Evolutionary conservation across 2,113 vertebrate species (phyloP).

Genomic region (Erythrocercus mccallii): DNA sequence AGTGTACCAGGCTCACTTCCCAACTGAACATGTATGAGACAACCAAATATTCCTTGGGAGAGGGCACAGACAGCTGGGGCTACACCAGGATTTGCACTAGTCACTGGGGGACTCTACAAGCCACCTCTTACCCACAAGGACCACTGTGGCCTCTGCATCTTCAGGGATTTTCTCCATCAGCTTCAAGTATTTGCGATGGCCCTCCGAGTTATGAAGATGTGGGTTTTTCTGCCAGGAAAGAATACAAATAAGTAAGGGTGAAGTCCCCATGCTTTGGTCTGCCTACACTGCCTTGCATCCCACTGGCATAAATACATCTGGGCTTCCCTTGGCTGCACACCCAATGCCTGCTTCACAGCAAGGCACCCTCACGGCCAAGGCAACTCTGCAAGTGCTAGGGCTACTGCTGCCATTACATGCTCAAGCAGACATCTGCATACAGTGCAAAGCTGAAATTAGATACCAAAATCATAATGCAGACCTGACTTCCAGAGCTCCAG

Average conservation of each 20-base stretch:
- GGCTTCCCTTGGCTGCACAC: background rate
- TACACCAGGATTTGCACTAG: background rate
- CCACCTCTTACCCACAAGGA: constrained; percentile 90
- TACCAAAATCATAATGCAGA: background rate
- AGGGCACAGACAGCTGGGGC: background rate
- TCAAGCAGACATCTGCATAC: background rate
- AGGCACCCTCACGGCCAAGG: background rate
- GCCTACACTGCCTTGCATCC: background rate
- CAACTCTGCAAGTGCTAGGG: background rate
- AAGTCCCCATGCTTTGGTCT: background rate
- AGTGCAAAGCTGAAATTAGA: background rate
- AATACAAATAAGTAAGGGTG: background rate
- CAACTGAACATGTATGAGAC: background rate
- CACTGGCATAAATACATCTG: background rate
- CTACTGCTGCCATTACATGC: background rate
- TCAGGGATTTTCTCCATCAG: constrained; percentile 97
- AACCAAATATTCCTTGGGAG: background rate
- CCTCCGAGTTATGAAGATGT: constrained; percentile 78
- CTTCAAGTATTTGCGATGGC: constrained; percentile 86
- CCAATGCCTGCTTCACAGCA: background rate
- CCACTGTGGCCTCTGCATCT: constrained; percentile 94
- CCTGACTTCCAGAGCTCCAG: background rate
- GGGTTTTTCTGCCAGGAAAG: constrained; percentile 79
- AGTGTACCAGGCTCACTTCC: background rate
- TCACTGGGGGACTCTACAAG: background rate